Conservation (phyloP, 2,888 invertebrate genomes). For the Tiliacea aurago region DNA sequence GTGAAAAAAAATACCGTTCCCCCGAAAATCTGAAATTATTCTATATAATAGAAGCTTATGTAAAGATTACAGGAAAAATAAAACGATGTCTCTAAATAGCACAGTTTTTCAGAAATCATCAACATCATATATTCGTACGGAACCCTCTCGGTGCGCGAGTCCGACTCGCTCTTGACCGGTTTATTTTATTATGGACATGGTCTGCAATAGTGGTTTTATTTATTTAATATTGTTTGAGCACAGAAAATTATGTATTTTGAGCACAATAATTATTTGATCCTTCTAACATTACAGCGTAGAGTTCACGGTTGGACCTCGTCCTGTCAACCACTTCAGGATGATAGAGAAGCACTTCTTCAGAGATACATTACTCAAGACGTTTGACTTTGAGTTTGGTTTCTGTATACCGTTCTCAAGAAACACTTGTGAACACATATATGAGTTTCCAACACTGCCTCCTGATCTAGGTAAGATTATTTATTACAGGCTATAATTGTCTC, state of each 20-base stretch:
- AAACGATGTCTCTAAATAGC: too few relatives aligned
- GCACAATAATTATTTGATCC: background rate
- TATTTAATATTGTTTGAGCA: too few relatives aligned
- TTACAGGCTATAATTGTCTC: background rate
- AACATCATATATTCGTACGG: too few relatives aligned
- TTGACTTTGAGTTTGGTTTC: slow-evolving; percentile 99
- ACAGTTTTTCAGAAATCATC: too few relatives aligned
- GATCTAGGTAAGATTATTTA: slow-evolving; percentile 94
- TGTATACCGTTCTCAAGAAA: slow-evolving; percentile 99
- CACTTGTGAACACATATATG: slow-evolving; percentile 99
- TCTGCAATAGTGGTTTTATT: too few relatives aligned
- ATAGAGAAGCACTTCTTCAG: slow-evolving; percentile 99
- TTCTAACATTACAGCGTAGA: slow-evolving; percentile 94
- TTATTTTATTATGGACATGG: too few relatives aligned
- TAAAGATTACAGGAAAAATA: too few relatives aligned
- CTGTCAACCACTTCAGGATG: slow-evolving; percentile 99
- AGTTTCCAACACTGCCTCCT: slow-evolving; percentile 97
- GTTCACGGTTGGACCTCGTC: slow-evolving; percentile 97
- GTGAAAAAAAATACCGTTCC: too few relatives aligned
- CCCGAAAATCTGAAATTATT: too few relatives aligned
- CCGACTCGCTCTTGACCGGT: too few relatives aligned
- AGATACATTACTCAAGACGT: slow-evolving; percentile 97
- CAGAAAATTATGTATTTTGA: background rate
- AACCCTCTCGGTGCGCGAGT: too few relatives aligned
- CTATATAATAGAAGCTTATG: too few relatives aligned